These are phyloP conservation scores for Amblyteles armatorius DNA, from an alignment of 2,888 invertebrate genomes.

Conservation along the genomic window DNA sequence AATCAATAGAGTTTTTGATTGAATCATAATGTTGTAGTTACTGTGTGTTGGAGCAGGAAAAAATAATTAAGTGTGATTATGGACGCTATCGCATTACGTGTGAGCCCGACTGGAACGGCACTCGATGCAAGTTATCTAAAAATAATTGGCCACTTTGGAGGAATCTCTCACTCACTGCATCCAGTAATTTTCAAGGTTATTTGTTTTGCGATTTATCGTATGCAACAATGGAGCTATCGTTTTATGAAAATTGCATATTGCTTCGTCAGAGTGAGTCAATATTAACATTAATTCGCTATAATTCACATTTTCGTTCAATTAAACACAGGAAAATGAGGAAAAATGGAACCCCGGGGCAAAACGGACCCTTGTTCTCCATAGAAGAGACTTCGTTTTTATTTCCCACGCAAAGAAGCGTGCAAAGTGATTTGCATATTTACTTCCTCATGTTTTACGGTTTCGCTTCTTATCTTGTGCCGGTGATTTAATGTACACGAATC, in stretches of 20 bases:
- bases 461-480: no score
- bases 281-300: background rate
- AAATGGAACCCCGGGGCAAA: no score
- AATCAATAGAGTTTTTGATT: background rate
- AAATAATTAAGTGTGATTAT: background rate
- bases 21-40: background rate
- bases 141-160: background rate
- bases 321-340: no score
- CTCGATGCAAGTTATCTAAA: background rate
- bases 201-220: background rate
- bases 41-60: background rate
- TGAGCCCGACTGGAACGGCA: background rate
- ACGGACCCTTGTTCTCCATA: no score
- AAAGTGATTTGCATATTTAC: no score
- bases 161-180: background rate
- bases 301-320: background rate
- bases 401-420: no score
- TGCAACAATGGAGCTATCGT: background rate
- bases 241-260: background rate
- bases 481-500: no score
- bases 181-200: background rate
- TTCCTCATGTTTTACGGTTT: no score
- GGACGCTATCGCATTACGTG: background rate
- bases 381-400: no score
- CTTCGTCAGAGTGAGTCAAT: background rate